Evolutionary conservation across 2,797 vertebrate genomes (phyloP), one percentile per base, ranked within the genome.

Genomic region (Lagothrix lagotricha): DNA sequence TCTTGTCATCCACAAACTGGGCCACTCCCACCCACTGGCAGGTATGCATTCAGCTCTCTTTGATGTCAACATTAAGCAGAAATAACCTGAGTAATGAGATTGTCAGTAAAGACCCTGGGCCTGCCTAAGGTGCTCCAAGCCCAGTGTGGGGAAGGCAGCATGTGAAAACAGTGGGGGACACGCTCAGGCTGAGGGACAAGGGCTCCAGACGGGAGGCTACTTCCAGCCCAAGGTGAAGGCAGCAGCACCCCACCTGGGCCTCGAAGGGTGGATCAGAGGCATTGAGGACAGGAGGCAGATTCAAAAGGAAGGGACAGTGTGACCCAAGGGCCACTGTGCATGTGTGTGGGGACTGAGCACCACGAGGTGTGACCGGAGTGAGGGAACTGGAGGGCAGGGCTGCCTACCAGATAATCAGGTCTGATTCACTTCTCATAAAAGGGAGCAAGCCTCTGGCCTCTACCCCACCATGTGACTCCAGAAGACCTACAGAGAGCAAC

Each of bases 391-490:
- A 77, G 52, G 54, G 33, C 2, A 8, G n/a, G 50, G 19, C 17
- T 2, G 17, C 26, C 28, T 30, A 57, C 30, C 48, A 80, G 48
- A 4, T 50, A 52, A 24, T 50, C 33, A 67, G 76, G 33, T 24
- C 72, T 10, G 1, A 28, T 30, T 83, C 26, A 41, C 22, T 61
- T 92, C 58, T 70, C 12, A 36, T 26, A 57, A 41, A 22, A 46
- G 5, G 15, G 39, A 92, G n/a, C 39, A 86, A 72, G 61, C 22
- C 39, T 52, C n/a, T 11, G 30, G 14, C 39, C 52, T 52, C 28
- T 2, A 14, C 0, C 8, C 28, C 48, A 20, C 22, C 0, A 6
- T 0, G 2, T 1, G n/a, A 41, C 22, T n/a, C 54, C 67, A 7
- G 33, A 58, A 57, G 93, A 90, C 33, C 46, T 48, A 24, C 28